phyloP scores from a whole-genome alignment of 2,888 invertebrate species.

The Agrotis clavis region DNA sequence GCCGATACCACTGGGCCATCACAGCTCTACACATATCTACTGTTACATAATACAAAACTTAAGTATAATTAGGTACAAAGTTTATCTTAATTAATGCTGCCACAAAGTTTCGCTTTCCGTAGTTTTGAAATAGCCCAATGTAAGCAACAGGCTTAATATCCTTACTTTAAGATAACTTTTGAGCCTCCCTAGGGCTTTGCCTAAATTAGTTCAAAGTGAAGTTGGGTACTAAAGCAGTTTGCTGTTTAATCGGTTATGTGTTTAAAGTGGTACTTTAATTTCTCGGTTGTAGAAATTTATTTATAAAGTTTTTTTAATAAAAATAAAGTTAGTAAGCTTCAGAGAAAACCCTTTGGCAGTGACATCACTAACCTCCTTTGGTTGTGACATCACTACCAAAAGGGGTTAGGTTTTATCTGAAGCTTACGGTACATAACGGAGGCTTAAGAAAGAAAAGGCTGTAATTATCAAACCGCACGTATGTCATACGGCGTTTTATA shows the following conservation, averaged over 20 bases:
- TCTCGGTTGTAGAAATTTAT: background rate
- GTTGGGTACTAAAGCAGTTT: conserved; percentile 28
- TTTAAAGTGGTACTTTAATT: conserved; percentile 8
- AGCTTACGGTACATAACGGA: no score
- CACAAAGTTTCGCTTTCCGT: conserved; percentile 35
- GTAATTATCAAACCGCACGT: no score
- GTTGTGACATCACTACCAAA: no score
- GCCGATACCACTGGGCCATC: no score
- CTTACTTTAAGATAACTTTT: conserved; percentile 51
- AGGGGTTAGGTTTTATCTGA: no score
- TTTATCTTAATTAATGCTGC: conserved; percentile 33
- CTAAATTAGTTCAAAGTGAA: conserved; percentile 47
- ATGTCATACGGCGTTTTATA: no score
- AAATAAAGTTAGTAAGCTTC: no score
- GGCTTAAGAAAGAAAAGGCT: no score
- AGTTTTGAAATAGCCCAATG: conserved; percentile 33
- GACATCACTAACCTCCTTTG: no score
- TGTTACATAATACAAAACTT: background rate
- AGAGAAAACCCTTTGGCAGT: no score
- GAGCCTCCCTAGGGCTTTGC: conserved; percentile 34
- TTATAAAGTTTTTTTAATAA: background rate
- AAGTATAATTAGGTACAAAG: conserved; percentile 6
- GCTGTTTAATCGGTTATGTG: conserved; percentile 41
- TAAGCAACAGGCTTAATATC: conserved; percentile 58
- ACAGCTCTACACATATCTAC: no score